Percentiles rank a stretch among this genome's conserved stretches.
These are phyloP conservation scores for Monoplex corrugatus DNA, from an alignment of 2,888 invertebrate species.

Conservation along the genomic window DNA sequence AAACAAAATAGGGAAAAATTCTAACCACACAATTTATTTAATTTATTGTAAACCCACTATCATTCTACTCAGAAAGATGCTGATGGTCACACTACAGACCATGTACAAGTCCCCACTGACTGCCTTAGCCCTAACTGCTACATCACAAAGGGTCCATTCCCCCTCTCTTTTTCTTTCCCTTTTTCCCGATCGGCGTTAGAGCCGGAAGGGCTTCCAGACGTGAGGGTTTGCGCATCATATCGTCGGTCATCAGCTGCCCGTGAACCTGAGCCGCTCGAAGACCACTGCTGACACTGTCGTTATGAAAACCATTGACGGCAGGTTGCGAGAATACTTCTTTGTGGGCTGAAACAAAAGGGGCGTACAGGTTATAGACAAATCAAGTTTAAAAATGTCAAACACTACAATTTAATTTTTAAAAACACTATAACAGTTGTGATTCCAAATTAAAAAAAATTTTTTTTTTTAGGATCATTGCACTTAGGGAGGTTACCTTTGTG, in stretches of 20 bases:
- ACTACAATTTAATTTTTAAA: not conserved
- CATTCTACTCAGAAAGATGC: not conserved
- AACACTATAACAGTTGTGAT: not conserved
- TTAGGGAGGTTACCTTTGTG: too few species aligned
- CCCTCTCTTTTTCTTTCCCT: constrained; percentile 69
- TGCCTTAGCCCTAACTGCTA: not conserved
- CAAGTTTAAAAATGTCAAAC: not conserved
- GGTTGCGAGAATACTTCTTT: constrained; percentile 60
- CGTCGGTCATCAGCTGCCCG: constrained; percentile 73
- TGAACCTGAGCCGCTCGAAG: constrained; percentile 78
- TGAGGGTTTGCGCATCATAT: constrained; percentile 79
- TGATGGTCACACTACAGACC: too few species aligned
- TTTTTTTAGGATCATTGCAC: not conserved
- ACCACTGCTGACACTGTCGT: constrained; percentile 70
- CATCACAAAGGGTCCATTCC: constrained; percentile 54
- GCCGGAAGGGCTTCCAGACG: constrained; percentile 83
- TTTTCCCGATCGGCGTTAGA: constrained; percentile 61
- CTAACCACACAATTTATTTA: too few species aligned
- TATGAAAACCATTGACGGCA: constrained; percentile 56
- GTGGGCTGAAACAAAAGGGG: constrained; percentile 63
- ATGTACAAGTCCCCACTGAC: not conserved
- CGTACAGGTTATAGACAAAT: not conserved
- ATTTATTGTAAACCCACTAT: too few species aligned
- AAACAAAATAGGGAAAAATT: too few species aligned
- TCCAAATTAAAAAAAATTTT: not conserved